Percentiles rank a stretch among this genome's conserved stretches.
phyloP scores from a whole-genome alignment of 2,888 invertebrate species.

The Idaea biselata region DNA sequence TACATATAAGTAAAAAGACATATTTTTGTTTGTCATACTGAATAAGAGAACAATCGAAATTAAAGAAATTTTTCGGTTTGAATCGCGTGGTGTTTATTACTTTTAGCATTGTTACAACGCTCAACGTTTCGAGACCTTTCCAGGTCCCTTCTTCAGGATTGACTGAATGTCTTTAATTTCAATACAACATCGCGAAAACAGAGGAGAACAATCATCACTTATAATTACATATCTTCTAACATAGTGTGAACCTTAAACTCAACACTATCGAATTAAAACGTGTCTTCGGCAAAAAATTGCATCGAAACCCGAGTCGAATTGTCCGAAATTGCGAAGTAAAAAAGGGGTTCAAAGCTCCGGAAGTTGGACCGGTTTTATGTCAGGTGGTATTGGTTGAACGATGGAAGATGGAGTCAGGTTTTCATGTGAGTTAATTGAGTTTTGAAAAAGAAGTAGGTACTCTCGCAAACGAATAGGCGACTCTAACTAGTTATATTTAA shows the following conservation, averaged over 20 bases:
- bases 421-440: neutral
- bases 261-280: neutral
- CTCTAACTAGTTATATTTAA: neutral
- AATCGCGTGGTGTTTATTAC: too few species aligned
- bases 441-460: neutral
- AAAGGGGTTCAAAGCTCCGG: conserved; percentile 28
- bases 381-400: conserved; percentile 13
- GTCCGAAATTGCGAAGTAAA: conserved; percentile 18
- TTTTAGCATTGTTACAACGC: too few species aligned
- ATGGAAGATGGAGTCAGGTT: neutral
- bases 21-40: too few species aligned
- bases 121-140: too few species aligned
- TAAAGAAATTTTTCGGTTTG: too few species aligned
- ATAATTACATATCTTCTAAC: too few species aligned
- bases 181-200: too few species aligned
- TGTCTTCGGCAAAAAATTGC: conserved; percentile 20
- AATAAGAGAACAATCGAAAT: too few species aligned
- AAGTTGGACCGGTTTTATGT: conserved; percentile 22
- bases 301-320: conserved; percentile 17
- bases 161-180: too few species aligned
- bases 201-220: too few species aligned
- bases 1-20: too few species aligned
- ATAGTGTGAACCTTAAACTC: neutral
- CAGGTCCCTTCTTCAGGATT: too few species aligned
- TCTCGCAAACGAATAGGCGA: neutral